Conservation (phyloP, 2,797 vertebrate genomes). For the Sarcoramphus papa region DNA sequence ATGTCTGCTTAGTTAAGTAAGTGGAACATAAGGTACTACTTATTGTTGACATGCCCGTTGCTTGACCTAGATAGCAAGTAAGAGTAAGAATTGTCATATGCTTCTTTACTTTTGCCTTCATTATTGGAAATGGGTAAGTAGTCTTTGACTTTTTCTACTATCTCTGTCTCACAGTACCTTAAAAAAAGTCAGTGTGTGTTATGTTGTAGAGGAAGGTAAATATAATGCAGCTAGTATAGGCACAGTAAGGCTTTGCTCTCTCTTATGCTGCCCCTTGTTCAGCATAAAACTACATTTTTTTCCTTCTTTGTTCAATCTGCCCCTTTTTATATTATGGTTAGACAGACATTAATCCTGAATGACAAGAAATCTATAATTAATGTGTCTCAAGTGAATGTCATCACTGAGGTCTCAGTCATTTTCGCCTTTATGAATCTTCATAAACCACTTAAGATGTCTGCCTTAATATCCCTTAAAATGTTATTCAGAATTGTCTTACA, state of each 20-base stretch:
- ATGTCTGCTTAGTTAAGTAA: not conserved
- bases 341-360: constrained; percentile 17
- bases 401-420: not conserved
- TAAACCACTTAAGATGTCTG: not conserved
- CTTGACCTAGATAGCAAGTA: not conserved
- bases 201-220: not conserved
- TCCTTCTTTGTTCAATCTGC: not conserved
- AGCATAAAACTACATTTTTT: not conserved
- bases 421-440: not conserved
- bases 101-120: not conserved
- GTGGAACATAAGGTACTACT: not conserved
- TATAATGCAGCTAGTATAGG: not conserved
- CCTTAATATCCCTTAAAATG: not conserved
- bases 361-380: constrained; percentile 59
- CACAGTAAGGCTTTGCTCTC: not conserved
- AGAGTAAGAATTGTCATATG: not conserved
- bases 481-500: not conserved
- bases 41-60: not conserved
- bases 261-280: not conserved
- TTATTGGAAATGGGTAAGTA: not conserved
- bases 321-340: not conserved
- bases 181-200: not conserved
- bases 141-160: not conserved
- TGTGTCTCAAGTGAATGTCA: not conserved
- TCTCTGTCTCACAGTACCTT: not conserved